These are phyloP conservation scores for Hemibagrus guttatus DNA, from an alignment of 2,797 vertebrate genomes.

Conservation along the genomic window DNA sequence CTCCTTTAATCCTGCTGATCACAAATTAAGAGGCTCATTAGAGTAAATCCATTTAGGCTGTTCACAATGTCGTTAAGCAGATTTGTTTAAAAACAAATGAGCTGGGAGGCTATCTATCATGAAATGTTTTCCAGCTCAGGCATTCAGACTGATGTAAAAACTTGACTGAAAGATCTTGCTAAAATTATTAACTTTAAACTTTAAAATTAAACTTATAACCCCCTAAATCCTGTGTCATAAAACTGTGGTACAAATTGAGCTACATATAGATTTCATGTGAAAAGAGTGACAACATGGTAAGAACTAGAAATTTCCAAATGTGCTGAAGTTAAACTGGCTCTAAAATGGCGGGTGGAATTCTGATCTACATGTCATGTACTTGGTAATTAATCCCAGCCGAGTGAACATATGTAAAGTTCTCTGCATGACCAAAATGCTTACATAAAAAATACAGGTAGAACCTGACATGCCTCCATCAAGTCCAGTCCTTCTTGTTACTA, in stretches of 20 bases:
- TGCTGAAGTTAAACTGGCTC: not conserved
- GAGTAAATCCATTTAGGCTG: not conserved
- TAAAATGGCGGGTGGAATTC: not conserved
- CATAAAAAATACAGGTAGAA: not conserved
- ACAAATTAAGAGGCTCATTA: not conserved
- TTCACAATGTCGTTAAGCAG: not conserved
- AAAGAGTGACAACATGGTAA: not conserved
- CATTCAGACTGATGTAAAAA: not conserved
- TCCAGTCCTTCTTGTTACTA: not conserved
- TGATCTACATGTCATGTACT: not conserved
- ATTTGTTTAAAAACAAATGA: not conserved
- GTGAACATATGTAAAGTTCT: not conserved
- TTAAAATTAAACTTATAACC: slow-evolving; percentile 12
- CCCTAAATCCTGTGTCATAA: not conserved
- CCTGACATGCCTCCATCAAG: not conserved
- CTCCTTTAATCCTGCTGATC: not conserved
- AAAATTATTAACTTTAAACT: no score
- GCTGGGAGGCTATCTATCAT: not conserved
- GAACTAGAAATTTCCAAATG: not conserved
- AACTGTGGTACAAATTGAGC: not conserved
- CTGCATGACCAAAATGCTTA: not conserved
- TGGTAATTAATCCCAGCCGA: not conserved
- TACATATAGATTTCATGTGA: not conserved
- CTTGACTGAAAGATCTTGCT: slow-evolving; percentile 1
- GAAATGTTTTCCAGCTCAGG: not conserved